phyloP scores from a whole-genome alignment of 2,888 invertebrate species.

The Melanargia galathea region DNA sequence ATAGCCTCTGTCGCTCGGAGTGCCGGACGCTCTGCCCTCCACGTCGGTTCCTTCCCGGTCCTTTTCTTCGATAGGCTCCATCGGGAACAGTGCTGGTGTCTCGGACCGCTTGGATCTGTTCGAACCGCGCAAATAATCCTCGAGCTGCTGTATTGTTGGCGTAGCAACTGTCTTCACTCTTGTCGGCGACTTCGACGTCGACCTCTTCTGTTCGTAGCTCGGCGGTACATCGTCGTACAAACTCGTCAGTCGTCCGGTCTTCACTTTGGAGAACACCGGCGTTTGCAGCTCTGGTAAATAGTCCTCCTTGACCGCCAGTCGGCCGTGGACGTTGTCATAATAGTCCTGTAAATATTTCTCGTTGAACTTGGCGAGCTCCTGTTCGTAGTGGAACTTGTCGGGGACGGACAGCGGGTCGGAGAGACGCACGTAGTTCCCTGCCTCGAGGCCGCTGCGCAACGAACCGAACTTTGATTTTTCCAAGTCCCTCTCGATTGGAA shows the following conservation, averaged over 20 bases:
- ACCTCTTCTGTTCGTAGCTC: conserved; percentile 59
- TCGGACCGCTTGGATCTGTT: conserved; percentile 58
- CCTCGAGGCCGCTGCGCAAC: conserved; percentile 66
- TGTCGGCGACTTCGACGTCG: conserved; percentile 61
- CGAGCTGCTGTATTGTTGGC: conserved; percentile 76
- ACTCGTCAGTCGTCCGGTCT: conserved; percentile 63
- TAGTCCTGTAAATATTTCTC: conserved; percentile 72
- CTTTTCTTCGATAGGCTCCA: conserved; percentile 78
- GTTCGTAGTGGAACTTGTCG: conserved; percentile 69
- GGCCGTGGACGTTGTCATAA: conserved; percentile 65
- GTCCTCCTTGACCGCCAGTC: conserved; percentile 67
- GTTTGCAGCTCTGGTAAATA: conserved; percentile 76
- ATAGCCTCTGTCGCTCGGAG: conserved; percentile 88
- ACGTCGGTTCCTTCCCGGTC: conserved; percentile 63
- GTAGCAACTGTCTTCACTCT: conserved; percentile 66
- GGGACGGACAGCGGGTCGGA: conserved; percentile 69
- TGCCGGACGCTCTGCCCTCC: conserved; percentile 81
- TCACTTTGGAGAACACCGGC: conserved; percentile 75
- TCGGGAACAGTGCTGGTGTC: conserved; percentile 76
- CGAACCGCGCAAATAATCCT: conserved; percentile 72
- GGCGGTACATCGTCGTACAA: conserved; percentile 70
- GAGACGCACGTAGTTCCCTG: conserved; percentile 68
- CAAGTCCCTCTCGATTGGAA: conserved; percentile 57
- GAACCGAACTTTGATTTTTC: conserved; percentile 77
- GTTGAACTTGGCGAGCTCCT: conserved; percentile 73